phyloP scores from a whole-genome alignment of 2,888 invertebrate species.

The Oligia latruncula region DNA sequence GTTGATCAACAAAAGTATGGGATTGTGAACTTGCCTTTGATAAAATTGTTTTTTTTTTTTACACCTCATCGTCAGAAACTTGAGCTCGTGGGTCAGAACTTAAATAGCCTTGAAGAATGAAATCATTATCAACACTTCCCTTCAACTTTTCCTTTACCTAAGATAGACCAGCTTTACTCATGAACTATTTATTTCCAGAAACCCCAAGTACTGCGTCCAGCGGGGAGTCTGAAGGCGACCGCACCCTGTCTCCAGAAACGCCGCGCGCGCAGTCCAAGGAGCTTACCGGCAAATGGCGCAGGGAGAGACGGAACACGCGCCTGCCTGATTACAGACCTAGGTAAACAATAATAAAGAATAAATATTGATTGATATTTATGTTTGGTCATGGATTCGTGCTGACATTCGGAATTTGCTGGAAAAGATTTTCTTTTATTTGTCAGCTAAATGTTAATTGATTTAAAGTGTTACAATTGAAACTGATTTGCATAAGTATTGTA shows the following conservation, averaged over 20 bases:
- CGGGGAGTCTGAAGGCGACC: slow-evolving; percentile 87
- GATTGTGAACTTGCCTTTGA: not conserved
- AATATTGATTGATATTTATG: not conserved
- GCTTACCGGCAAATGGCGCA: slow-evolving; percentile 93
- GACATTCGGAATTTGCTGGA: not conserved
- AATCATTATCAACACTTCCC: too few species aligned
- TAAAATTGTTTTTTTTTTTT: not conserved
- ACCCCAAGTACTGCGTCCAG: slow-evolving; percentile 88
- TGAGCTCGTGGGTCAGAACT: not conserved
- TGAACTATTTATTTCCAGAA: slow-evolving; percentile 76
- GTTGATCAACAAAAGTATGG: not conserved
- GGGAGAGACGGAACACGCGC: slow-evolving; percentile 91
- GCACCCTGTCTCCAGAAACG: slow-evolving; percentile 85
- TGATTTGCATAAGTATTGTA: not conserved
- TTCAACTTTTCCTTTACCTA: not conserved
- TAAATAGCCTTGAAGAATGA: not conserved
- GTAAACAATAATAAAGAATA: slow-evolving; percentile 68
- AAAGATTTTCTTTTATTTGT: not conserved
- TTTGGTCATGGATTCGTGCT: slow-evolving; percentile 7
- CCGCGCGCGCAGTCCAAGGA: slow-evolving; percentile 89
- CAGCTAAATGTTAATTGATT: not conserved
- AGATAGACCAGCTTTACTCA: slow-evolving; percentile 24
- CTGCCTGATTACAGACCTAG: slow-evolving; percentile 87
- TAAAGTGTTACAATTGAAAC: not conserved
- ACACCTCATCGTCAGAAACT: too few species aligned